Evolutionary conservation across 2,113 vertebrate genomes (phyloP).

Genomic region (Mystacornis crossleyi): DNA sequence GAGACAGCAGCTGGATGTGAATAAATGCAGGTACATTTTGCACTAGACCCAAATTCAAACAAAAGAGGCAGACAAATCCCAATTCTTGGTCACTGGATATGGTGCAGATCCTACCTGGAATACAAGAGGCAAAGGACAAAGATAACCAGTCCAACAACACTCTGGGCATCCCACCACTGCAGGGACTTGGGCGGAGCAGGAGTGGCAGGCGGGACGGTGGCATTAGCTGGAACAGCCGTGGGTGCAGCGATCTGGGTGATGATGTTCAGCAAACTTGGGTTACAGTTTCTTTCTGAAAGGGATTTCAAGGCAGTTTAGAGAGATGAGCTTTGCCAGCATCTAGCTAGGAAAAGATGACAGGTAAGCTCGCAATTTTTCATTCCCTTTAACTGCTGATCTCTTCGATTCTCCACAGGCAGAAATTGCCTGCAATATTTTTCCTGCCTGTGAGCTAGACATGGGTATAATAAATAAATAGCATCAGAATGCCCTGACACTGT

Average conservation of each 20-base stretch:
- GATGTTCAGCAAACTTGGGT: slow-evolving; percentile 87
- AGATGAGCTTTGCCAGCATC: not conserved
- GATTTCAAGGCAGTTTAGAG: not conserved
- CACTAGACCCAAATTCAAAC: not conserved
- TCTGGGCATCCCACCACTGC: slow-evolving; percentile 87
- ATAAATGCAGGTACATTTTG: not conserved
- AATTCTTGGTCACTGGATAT: not conserved
- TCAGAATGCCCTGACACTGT: not conserved
- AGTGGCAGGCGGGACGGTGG: slow-evolving; percentile 64
- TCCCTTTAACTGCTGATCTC: not conserved
- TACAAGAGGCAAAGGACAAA: slow-evolving; percentile 91
- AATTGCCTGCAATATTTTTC: not conserved
- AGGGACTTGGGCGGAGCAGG: slow-evolving; percentile 71
- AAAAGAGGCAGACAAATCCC: not conserved
- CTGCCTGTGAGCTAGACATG: not conserved
- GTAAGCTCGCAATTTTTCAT: not conserved
- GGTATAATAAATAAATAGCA: not conserved
- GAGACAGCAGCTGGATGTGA: not conserved
- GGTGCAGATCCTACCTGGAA: slow-evolving; percentile 83
- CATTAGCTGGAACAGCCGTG: slow-evolving; percentile 75
- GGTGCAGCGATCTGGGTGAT: slow-evolving; percentile 79
- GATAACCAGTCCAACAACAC: slow-evolving; percentile 80
- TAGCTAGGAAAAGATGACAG: not conserved
- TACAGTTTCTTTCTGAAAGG: slow-evolving; percentile 84
- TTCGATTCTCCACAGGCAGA: not conserved